Percentiles rank a stretch among this genome's conserved stretches.
These are phyloP conservation scores for Pogona vitticeps DNA, from an alignment of 2,113 vertebrate genomes.

Conservation along the genomic window DNA sequence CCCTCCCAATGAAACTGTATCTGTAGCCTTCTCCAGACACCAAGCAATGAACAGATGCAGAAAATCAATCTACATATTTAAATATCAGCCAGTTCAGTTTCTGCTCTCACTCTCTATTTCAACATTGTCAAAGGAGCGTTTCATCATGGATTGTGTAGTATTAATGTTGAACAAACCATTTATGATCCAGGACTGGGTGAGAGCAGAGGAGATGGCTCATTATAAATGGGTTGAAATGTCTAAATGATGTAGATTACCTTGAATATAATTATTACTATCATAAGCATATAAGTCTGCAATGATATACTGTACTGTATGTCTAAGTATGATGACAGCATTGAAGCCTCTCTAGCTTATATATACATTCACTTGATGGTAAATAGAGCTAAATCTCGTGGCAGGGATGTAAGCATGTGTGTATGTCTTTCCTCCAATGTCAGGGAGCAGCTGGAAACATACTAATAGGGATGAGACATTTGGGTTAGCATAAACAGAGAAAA, in stretches of 20 bases:
- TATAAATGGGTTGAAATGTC: background rate
- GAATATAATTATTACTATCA: background rate
- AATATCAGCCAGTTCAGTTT: background rate
- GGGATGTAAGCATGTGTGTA: too few relatives aligned
- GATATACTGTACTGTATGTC: too few relatives aligned
- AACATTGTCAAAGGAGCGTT: background rate
- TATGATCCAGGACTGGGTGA: background rate
- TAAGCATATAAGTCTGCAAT: background rate
- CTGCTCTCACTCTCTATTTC: background rate
- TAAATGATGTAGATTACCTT: background rate
- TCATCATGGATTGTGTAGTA: background rate
- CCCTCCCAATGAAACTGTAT: background rate
- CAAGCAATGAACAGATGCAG: background rate
- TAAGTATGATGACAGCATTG: background rate
- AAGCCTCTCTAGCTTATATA: background rate
- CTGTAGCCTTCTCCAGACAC: background rate
- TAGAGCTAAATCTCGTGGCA: too few relatives aligned
- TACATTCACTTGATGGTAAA: too few relatives aligned
- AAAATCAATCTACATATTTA: slow-evolving; percentile 9
- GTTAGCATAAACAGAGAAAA: too few relatives aligned
- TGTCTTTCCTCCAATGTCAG: too few relatives aligned
- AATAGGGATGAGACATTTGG: too few relatives aligned
- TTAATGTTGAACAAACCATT: background rate
- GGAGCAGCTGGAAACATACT: too few relatives aligned
- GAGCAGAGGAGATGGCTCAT: background rate